phyloP scores from a whole-genome alignment of 2,888 invertebrate species.

The Dolichomitus sp. region DNA sequence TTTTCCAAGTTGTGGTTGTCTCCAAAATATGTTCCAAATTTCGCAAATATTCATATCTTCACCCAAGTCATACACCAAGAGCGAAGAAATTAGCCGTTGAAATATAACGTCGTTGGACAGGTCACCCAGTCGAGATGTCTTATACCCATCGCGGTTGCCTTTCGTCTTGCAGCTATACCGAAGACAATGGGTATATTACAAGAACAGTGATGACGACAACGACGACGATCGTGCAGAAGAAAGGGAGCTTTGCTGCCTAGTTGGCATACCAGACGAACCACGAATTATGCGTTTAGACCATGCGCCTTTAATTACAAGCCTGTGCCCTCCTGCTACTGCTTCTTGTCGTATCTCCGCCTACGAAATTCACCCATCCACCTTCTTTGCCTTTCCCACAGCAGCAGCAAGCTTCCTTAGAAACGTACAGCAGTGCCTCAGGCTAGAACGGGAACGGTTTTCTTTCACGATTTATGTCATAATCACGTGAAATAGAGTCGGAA shows the following conservation, averaged over 20 bases:
- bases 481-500: conserved; percentile 76
- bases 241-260: conserved; percentile 23
- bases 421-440: conserved; percentile 4
- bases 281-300: conserved; percentile 68
- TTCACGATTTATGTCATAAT: conserved; percentile 83
- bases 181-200: conserved; percentile 2
- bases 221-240: conserved; percentile 4
- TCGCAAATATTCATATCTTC: too few species aligned
- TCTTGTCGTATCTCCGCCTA: conserved; percentile 41
- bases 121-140: not conserved
- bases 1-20: too few species aligned
- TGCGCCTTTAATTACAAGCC: conserved; percentile 76
- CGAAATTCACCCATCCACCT: conserved; percentile 22
- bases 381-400: conserved; percentile 26
- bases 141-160: not conserved
- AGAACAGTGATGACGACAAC: conserved; percentile 15
- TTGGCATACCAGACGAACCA: conserved; percentile 42
- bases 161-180: not conserved
- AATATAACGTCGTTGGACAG: not conserved
- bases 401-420: conserved; percentile 35
- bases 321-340: conserved; percentile 60
- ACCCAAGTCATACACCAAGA: not conserved
- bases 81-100: too few species aligned
- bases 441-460: conserved; percentile 71
- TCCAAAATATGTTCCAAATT: too few species aligned